A percentile compares a stretch with the other conserved stretches of the same genome.
These are phyloP conservation scores for Eupithecia tripunctaria DNA, from an alignment of 2,888 invertebrate species.

Conservation along the genomic window DNA sequence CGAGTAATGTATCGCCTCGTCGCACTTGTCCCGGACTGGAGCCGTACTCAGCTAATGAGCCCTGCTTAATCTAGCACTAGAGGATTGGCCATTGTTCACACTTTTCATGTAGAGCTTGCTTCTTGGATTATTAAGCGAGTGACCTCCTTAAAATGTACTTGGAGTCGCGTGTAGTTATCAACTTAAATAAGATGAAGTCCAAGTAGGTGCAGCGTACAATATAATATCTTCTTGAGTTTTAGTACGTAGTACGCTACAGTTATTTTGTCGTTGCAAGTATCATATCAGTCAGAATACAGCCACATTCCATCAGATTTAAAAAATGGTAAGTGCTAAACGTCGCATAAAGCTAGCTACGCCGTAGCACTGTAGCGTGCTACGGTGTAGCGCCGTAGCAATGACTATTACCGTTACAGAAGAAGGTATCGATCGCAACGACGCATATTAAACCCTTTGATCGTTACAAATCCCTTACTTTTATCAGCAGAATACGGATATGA, in stretches of 20 bases:
- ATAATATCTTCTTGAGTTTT: background rate
- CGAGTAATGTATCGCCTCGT: background rate
- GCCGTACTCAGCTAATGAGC: background rate
- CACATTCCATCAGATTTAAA: too few relatives aligned
- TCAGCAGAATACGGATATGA: background rate
- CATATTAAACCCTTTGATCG: background rate
- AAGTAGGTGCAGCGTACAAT: background rate
- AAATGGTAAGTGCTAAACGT: background rate
- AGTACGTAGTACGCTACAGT: background rate
- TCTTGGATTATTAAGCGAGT: background rate
- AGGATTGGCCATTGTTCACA: slow-evolving; percentile 2
- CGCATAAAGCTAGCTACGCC: background rate
- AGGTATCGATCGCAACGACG: background rate
- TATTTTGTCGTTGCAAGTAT: background rate
- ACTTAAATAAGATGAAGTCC: background rate
- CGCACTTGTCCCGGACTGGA: background rate
- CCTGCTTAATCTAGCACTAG: background rate
- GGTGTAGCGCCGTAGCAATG: background rate
- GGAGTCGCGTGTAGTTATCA: background rate
- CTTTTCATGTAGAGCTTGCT: background rate
- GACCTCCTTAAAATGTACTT: background rate
- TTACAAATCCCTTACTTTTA: background rate
- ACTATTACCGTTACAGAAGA: background rate
- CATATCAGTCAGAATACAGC: background rate
- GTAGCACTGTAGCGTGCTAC: background rate